Percentiles rank a stretch among this genome's conserved stretches.
Conservation (phyloP, 2,113 vertebrate genomes). For the Pantherophis guttatus region DNA sequence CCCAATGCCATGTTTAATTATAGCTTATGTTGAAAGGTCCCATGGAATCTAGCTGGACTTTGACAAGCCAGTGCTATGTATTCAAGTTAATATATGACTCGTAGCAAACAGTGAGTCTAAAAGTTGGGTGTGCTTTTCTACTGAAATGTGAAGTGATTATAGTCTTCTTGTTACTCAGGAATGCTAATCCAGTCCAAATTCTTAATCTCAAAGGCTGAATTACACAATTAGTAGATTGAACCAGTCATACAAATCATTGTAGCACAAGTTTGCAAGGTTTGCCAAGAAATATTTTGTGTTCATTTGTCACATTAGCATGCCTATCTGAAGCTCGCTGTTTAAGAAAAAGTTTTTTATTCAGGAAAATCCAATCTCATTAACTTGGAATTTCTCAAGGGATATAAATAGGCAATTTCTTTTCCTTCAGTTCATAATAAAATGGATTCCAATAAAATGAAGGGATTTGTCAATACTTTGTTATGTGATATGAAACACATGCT, state of each 20-base stretch:
- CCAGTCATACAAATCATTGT: background rate
- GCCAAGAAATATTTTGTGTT: background rate
- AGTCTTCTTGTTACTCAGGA: background rate
- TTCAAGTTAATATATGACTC: background rate
- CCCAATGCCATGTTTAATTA: background rate
- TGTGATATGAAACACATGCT: background rate
- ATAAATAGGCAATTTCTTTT: background rate
- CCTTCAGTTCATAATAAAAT: background rate
- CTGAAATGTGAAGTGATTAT: background rate
- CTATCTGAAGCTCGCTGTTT: background rate
- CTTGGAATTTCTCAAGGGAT: background rate
- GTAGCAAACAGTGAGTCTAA: background rate
- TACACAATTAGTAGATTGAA: background rate
- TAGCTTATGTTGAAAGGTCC: background rate
- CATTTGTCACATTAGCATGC: background rate
- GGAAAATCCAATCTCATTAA: background rate
- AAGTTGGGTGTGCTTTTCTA: background rate
- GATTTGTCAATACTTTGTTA: background rate
- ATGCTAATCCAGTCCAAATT: background rate
- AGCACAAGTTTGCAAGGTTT: background rate
- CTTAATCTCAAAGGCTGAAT: background rate
- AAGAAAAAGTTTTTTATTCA: background rate
- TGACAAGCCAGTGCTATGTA: rapidly evolving
- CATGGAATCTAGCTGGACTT: background rate
- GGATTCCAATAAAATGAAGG: background rate